Evolutionary conservation across 2,113 vertebrate species (phyloP), one percentile per base, ranked within the genome.

Genomic region (Thamnaconus septentrionalis): DNA sequence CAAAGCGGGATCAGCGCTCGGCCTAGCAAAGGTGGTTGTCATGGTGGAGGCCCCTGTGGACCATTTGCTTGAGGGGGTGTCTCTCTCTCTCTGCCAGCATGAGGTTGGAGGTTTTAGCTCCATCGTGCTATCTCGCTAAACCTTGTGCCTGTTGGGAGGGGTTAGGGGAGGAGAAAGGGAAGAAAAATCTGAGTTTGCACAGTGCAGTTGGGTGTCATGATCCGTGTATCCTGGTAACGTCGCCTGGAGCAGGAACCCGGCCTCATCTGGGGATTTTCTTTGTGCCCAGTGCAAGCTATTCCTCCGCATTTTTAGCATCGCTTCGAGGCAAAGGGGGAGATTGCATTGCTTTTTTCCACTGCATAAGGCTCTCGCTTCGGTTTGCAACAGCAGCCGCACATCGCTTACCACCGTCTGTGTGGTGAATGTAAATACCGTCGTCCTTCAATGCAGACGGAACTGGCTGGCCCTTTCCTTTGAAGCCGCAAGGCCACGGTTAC

Each of bases 51-150:
- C 63, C 55, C 63, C 64, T 68, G 54, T 18, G 41, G 71, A 75
- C 51, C 71, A 64, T 61, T 68, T 69, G 67, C 77, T 77, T 61
- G 42, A 71, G 69, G 58, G 4, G 18, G 49, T 64, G 18, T 31
- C 18, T 31, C 50, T 79, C 50, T 4, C 39, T 61, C 41, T 53
- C 59, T 82, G 78, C 60, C 56, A 74, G 64, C 12, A 2, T 64
- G 64, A 73, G 57, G 71, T 58, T 56, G 42, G 40, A 31, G 39
- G 56, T 72, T 31, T 68, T 41, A 68, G 49, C 61, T 53, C n/a
- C 48, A 71, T 48, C 31, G 50, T 60, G 53, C 62, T 60, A 3
- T 11, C 31, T 6, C 31, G 7, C 8, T 51, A 47, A 63, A 46
- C 39, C 49, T 8, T 56, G 0, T 73, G 57, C 50, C 73, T 78